A percentile compares a stretch with the other conserved stretches of the same genome.
These are phyloP conservation scores for Pemphredon lugubris DNA, from an alignment of 2,888 invertebrate genomes.

Conservation along the genomic window DNA sequence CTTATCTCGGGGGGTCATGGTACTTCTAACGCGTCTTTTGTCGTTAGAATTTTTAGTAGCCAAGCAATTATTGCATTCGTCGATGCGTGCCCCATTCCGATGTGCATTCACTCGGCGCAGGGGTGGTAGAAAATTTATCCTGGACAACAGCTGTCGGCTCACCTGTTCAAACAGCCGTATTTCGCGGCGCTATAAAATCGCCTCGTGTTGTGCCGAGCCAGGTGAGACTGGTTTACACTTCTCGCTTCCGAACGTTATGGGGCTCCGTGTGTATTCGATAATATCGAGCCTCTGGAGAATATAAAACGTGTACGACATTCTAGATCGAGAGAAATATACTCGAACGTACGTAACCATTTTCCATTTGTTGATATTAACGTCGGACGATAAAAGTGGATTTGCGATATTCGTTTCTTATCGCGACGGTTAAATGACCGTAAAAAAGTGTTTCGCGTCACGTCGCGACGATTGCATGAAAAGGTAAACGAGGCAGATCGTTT, in stretches of 20 bases:
- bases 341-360: background rate
- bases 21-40: too few relatives aligned
- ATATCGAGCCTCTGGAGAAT: conserved; percentile 24
- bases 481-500: too few relatives aligned
- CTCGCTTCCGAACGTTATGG: conserved; percentile 25
- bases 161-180: conserved; percentile 79
- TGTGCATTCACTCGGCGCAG: conserved; percentile 47
- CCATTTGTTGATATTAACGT: background rate
- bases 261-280: conserved; percentile 33
- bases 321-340: background rate
- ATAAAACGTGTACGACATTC: background rate
- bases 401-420: too few relatives aligned
- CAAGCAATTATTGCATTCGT: conserved; percentile 51
- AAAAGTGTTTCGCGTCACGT: too few relatives aligned
- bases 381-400: background rate
- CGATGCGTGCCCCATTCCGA: conserved; percentile 38
- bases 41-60: conserved; percentile 42
- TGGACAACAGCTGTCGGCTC: conserved; percentile 76
- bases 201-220: conserved; percentile 42
- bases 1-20: too few relatives aligned
- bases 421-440: too few relatives aligned
- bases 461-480: too few relatives aligned
- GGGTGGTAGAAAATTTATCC: conserved; percentile 71
- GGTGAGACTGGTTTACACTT: conserved; percentile 46
- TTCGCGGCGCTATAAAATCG: conserved; percentile 57